Base-by-base conservation (phyloP, 2,113 vertebrate genomes). In the Oncorhynchus masou region DNA sequence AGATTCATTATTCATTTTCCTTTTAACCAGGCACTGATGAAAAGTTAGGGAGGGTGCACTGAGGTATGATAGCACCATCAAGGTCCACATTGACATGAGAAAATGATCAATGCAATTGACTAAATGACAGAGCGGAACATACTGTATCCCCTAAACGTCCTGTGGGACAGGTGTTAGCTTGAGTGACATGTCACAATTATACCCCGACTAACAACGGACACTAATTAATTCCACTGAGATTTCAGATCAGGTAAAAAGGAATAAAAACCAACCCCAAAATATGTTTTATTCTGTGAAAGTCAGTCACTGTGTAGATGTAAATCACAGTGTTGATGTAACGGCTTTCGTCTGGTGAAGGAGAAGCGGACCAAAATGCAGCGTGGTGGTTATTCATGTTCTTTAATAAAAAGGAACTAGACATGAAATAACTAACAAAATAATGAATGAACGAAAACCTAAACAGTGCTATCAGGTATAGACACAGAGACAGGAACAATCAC, bases 191-290 rank as follows among this genome's bases (percentile, higher is more conserved):
- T 31, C 5, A 31, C 34, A 34, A 34, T 34, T 34, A 34, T 34
- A 34, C 34, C 34, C 34, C 34, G n/a, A 25, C 15, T 5, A 74
- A 67, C 64, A 68, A 20, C 1, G 2, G 1, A 68, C 12, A 19
- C 73, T 79, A 74, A 81, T 80, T 64, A 77, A 74, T 70, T 70
- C 31, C 72, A 66, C 1, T 0, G 68, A 0, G n/a, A 74, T 74
- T 0, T 71, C 69, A 45, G 67, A 5, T n/a, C 25, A 74, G 71
- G 76, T 77, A 75, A 29, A 39, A 13, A 64, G 74, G 25, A 70
- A 48, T 5, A 11, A 72, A 59, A 59, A 48, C 13, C 27, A 60
- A 20, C 20, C 59, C 4, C 15, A 51, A 51, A 51, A 16, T 51
- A 51, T 12, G 11, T 51, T 4, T 15, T 51, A 51, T 16, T 16